Evolutionary conservation across 2,888 invertebrate species (phyloP), one percentile per base, ranked within the genome.

Genomic region (Drosophila falleni): DNA sequence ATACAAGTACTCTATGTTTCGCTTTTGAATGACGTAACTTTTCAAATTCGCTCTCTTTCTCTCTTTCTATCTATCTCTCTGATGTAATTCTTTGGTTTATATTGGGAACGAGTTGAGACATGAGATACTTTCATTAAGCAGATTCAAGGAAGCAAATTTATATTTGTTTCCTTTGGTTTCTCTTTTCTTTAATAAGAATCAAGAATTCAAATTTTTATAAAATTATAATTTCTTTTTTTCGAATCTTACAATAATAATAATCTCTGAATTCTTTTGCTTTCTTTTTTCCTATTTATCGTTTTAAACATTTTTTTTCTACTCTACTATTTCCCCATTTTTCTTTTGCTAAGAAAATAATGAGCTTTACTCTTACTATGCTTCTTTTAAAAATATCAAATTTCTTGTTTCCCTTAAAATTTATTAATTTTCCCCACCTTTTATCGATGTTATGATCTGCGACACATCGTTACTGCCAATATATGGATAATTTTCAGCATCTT

Each of bases 401-500:
- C 11, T 31, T 31, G 11, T 5, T n/a, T 29, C 2, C 19, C 10
- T 26, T 8, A 29, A 5, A 2, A 15, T 33, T 35, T 19, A 13
- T 19, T 19, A 33, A 35, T 15, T 9, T 1, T 8, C 4, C 71
- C 75, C 65, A 91, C 92, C 90, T 84, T 88, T 79, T 35, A 92
- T 82, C 33, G 78, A 86, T 23, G 87, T 85, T 51, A 90, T 82
- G 19, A 91, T 80, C 26, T 78, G 78, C 31, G 90, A 78, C 49
- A 91, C 78, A 56, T 80, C 81, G 9, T 53, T 46, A 23, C 47
- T 63, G 44, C 33, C 64, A 15, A 79, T 81, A 35, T 87, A 71
- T 50, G 90, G 80, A 81, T 81, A 80, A 47, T 81, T 76, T 75
- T 91, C 87, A n/a, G 80, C 75, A 81, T 92, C 91, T 80, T 89